Evolutionary conservation across 2,113 vertebrate genomes (phyloP), one percentile per base, ranked within the genome.

Genomic region (Dromiciops gliroides): DNA sequence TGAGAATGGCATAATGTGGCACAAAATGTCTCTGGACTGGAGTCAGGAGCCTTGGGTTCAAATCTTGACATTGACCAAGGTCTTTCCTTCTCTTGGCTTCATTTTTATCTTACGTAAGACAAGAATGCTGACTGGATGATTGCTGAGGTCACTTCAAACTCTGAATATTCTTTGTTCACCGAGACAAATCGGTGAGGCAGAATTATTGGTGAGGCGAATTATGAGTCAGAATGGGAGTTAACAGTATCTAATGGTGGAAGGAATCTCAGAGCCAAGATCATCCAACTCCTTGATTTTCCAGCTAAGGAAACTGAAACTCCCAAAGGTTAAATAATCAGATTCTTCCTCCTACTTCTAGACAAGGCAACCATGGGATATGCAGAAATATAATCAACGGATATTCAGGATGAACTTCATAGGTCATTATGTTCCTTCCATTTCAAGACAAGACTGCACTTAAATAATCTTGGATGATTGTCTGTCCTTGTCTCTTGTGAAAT

Each of bases 391-490:
- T 83, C 19, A 22, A 83, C 23, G n/a, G 44, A 83, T 22, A 75
- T 95, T 90, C 11, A 89, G 89, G 89, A 26, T 89, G 52, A 88
- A 91, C 51, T 48, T 51, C 83, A 16, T 3, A 92, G 28, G 31
- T 89, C 44, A 53, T 93, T 89, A 94, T 51, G 22, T 88, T 94
- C 95, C 37, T 52, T 48, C 48, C 48, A 50, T 24, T 48, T 95
- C 51, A 90, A 93, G 90, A 92, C 24, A 92, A 89, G 91, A 93
- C 5, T 53, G 9, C 31, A 92, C 67, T 91, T 22, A 93, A 95
- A 92, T 24, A 44, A 92, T 95, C 50, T 51, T 25, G 83, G 44
- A 48, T 50, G 49, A 52, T 51, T 89, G 14, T 3, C 92, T 52
- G 31, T 96, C 50, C 48, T 91, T 92, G 90, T 22, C n/a, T 83